Percentiles rank a stretch among this genome's conserved stretches.
Conservation (phyloP, 2,797 vertebrate genomes). For the Mastacembelus armatus region DNA sequence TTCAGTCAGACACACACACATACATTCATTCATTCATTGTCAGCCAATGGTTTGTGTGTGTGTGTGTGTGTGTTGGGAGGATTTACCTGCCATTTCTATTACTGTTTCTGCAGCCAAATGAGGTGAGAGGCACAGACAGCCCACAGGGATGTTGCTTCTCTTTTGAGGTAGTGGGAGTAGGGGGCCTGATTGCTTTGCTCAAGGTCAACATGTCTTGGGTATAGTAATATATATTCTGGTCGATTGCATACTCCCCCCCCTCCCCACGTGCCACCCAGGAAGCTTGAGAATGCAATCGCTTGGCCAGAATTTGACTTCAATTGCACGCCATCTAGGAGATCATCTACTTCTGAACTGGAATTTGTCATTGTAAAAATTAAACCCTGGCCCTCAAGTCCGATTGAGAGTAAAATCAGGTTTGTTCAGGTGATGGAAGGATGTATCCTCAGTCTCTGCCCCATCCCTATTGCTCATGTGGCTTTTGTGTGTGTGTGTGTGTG, state of each 20-base stretch:
- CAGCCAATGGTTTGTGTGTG: constrained; percentile 57
- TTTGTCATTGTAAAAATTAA: constrained; percentile 28
- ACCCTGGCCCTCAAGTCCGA: constrained; percentile 6
- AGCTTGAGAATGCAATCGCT: constrained; percentile 35
- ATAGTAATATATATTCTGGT: constrained; percentile 65
- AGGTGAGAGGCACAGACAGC: constrained; percentile 72
- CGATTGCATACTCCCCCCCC: constrained; percentile 23
- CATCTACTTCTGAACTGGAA: constrained; percentile 54
- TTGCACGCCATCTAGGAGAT: constrained; percentile 58
- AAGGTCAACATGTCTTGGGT: constrained; percentile 77
- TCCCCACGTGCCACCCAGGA: constrained; percentile 24
- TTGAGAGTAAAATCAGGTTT: constrained; percentile 29
- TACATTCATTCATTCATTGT: constrained; percentile 12
- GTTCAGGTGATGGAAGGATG: constrained; percentile 28
- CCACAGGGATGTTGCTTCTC: constrained; percentile 71
- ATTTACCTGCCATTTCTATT: constrained; percentile 77
- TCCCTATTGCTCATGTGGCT: constrained; percentile 7
- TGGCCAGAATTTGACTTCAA: constrained; percentile 61
- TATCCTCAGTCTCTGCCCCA: background rate
- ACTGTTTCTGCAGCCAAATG: constrained; percentile 79
- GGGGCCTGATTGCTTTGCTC: constrained; percentile 81
- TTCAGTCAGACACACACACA: constrained; percentile 51
- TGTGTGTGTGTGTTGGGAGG: constrained; percentile 50
- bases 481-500: no score
- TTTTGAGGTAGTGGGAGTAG: constrained; percentile 57